Percentiles rank a stretch among this genome's conserved stretches.
These are phyloP conservation scores for Sarcophilus harrisii DNA, from an alignment of 2,797 vertebrate genomes.

Conservation along the genomic window DNA sequence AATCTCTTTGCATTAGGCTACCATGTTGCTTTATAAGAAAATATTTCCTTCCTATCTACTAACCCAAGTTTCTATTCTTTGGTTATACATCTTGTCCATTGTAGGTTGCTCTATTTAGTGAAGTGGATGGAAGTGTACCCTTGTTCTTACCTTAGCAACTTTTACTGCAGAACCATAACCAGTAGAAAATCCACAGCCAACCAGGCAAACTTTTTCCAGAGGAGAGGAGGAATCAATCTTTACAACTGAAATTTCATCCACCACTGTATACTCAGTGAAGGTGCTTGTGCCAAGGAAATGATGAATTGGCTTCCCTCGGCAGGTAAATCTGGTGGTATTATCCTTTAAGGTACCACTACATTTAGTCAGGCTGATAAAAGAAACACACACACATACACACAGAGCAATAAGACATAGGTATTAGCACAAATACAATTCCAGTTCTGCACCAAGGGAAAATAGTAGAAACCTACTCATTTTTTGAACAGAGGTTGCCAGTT, in stretches of 20 bases:
- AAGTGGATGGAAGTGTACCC: neutral
- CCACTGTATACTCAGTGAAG: constrained; percentile 89
- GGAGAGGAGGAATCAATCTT: constrained; percentile 87
- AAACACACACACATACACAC: constrained; percentile 44
- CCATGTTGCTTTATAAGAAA: neutral
- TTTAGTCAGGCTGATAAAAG: neutral
- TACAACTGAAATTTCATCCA: constrained; percentile 82
- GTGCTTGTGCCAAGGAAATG: constrained; percentile 84
- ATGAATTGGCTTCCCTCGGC: constrained; percentile 85
- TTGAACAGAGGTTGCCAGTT: constrained; percentile 78
- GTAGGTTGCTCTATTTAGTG: neutral
- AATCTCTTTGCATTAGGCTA: neutral
- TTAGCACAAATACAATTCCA: neutral
- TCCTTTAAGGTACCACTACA: constrained; percentile 77
- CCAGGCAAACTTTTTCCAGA: constrained; percentile 88
- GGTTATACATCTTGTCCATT: neutral
- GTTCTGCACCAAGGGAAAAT: neutral
- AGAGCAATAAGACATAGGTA: constrained; percentile 6
- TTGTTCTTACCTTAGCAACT: constrained; percentile 85
- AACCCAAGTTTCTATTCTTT: neutral
- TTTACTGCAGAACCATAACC: constrained; percentile 90
- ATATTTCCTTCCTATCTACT: neutral
- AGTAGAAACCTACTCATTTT: constrained; percentile 77
- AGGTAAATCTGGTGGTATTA: constrained; percentile 85
- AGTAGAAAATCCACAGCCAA: constrained; percentile 90